Evolutionary conservation across 2,888 invertebrate genomes (phyloP), one percentile per base, ranked within the genome.

Genomic region (Stenodera caucasica): DNA sequence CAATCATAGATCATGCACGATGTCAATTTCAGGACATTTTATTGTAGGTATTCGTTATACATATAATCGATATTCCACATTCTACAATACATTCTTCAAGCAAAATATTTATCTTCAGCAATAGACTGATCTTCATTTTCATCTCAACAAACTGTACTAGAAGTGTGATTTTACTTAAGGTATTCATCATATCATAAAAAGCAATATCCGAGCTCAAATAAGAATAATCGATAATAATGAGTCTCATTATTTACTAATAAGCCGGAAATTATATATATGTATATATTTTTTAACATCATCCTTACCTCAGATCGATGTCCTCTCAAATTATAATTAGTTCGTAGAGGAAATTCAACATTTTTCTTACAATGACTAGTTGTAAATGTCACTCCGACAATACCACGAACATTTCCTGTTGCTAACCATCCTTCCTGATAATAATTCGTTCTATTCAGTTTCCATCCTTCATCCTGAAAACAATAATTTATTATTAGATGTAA

Each of bases 351-450:
- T 77, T 93, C 93, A 73, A 91, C 88, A 71, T 90, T 90, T 72
- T 91, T 91, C 72, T 91, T 88, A 82, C 93, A 94, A 80, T 96
- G 94, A 66, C 95, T 94, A 52, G 96, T 93, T 58, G 97, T 97
- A 82, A 96, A 97, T 60, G 97, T 98, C 55, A 96, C 96, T 58
- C 98, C 97, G 58, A 97, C 95, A 71, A 97, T 91, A 45, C 97
- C 96, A 72, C 94, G 87, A 62, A 93, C 90, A 81, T 97, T 98
- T 71, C 96, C 97, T 50, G 94, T 94, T 64, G 97, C 96, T 77
- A 98, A 83, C 98, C 98, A 98, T 53, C 97, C 98, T 81, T 98
- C 97, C 82, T 96, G 95, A 79, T 96, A 96, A 81, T 96, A 97
- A 84, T 95, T 94, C 76, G 91, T 92, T 72, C 95, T 88, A 82